Percentiles rank a stretch among this genome's conserved stretches.
These are phyloP conservation scores for Burhinus oedicnemus DNA, from an alignment of 2,113 vertebrate genomes.

Conservation along the genomic window DNA sequence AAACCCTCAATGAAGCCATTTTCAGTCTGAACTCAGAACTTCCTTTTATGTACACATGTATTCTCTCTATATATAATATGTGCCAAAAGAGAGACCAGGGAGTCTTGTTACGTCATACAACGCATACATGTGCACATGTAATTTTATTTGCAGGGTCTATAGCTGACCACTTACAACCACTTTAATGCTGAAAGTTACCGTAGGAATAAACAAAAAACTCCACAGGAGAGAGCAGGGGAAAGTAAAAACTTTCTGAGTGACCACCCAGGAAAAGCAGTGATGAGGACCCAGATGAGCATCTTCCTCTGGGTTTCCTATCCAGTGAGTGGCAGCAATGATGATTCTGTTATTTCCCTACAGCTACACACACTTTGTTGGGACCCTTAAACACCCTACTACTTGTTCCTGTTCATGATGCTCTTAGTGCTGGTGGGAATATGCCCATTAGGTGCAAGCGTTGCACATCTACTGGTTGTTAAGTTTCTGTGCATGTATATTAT, in stretches of 20 bases:
- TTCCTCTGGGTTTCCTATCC: background rate
- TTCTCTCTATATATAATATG: background rate
- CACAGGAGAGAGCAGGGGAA: background rate
- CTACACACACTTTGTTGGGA: background rate
- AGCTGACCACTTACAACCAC: background rate
- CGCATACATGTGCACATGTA: background rate
- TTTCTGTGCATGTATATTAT: background rate
- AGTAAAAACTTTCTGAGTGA: background rate
- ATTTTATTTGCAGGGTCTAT: background rate
- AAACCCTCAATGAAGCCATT: background rate
- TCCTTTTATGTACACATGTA: background rate
- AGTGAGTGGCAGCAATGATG: rapidly evolving
- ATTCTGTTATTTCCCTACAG: background rate
- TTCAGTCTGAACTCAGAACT: background rate
- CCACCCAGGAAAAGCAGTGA: background rate
- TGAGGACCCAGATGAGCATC: background rate
- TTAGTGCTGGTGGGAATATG: background rate
- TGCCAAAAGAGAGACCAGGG: background rate
- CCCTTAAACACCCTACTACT: background rate
- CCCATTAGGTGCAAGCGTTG: background rate
- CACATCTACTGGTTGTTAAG: background rate
- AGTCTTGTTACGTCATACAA: background rate
- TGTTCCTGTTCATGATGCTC: background rate
- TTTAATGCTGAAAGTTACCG: background rate
- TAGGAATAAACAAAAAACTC: background rate